phyloP scores from a whole-genome alignment of 2,888 invertebrate genomes.

The Anthoptus insignis region DNA sequence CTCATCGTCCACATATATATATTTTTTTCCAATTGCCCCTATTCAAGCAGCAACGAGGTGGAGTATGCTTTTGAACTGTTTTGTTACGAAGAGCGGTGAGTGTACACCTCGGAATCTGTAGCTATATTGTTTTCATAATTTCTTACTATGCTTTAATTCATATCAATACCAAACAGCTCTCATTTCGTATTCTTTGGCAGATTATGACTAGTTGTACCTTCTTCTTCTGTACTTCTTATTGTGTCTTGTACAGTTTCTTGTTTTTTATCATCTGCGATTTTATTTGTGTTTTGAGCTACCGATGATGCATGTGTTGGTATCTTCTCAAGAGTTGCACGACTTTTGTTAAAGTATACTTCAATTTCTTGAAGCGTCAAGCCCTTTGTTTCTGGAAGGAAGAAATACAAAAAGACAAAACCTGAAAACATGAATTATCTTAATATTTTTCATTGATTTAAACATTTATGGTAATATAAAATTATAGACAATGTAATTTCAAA shows the following conservation, averaged over 20 bases:
- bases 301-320: neutral
- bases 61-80: too few relatives aligned
- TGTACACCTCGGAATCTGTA: too few relatives aligned
- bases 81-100: too few relatives aligned
- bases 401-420: conserved; percentile 84
- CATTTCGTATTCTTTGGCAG: neutral
- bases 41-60: too few relatives aligned
- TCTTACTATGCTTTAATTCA: neutral
- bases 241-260: neutral
- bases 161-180: neutral
- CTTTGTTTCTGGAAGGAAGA: conserved; percentile 88
- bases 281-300: too few relatives aligned
- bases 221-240: neutral
- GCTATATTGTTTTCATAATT: too few relatives aligned
- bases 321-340: conserved; percentile 67
- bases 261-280: conserved; percentile 12
- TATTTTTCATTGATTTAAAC: neutral
- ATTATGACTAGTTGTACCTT: neutral
- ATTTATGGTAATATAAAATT: neutral
- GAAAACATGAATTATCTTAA: conserved; percentile 43
- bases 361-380: conserved; percentile 88
- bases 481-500: too few relatives aligned
- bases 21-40: too few relatives aligned
- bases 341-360: conserved; percentile 88
- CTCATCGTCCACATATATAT: too few relatives aligned